A percentile compares a stretch with the other conserved stretches of the same genome.
Conservation (phyloP, 2,113 vertebrate species). For the Hippocampus abdominalis region DNA sequence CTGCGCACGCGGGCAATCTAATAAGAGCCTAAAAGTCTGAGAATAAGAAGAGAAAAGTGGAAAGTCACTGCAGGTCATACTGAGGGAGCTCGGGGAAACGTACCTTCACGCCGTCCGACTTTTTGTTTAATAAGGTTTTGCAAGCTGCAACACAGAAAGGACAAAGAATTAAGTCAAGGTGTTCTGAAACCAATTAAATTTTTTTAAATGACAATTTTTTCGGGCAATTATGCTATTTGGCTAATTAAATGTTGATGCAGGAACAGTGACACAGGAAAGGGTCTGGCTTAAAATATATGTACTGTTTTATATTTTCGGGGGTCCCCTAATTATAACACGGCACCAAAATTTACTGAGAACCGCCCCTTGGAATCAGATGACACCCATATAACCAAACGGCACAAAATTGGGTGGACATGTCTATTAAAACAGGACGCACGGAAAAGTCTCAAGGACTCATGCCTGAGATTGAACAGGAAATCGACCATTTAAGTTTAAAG, state of each 20-base stretch:
- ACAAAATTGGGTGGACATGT: too few relatives aligned
- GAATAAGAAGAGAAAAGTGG: not conserved
- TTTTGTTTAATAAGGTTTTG: slow-evolving; percentile 98
- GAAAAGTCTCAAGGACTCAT: not conserved
- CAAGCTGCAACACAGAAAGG: slow-evolving; percentile 81
- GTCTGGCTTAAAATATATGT: not conserved
- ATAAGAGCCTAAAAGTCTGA: not conserved
- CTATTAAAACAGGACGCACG: too few relatives aligned
- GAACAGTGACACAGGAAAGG: too few relatives aligned
- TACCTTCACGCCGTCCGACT: slow-evolving; percentile 98
- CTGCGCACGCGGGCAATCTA: not conserved
- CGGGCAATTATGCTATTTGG: not conserved
- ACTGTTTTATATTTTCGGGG: not conserved
- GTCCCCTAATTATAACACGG: too few relatives aligned
- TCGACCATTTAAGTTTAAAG: not conserved
- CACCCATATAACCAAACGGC: too few relatives aligned
- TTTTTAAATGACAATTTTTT: too few relatives aligned
- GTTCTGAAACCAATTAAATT: not conserved
- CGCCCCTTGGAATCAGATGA: not conserved
- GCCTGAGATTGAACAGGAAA: not conserved
- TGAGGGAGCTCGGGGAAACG: slow-evolving; percentile 25
- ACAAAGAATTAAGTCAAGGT: slow-evolving; percentile 5
- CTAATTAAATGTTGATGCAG: not conserved
- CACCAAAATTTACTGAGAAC: not conserved
- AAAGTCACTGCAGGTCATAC: not conserved